Percentiles rank a stretch among this genome's conserved stretches.
Conservation (phyloP, 1,140 invertebrate species). For the Dryas iulia region DNA sequence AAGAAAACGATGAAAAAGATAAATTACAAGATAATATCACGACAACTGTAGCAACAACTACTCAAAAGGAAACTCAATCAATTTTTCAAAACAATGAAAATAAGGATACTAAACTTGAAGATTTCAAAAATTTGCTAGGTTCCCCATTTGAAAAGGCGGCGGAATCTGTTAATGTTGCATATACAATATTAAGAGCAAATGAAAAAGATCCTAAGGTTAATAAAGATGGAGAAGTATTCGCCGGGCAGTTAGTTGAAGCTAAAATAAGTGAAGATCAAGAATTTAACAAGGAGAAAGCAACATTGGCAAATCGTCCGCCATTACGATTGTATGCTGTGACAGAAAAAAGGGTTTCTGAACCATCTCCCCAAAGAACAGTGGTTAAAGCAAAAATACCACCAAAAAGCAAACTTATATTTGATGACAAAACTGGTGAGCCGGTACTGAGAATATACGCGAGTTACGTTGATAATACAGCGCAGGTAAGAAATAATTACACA, state of each 20-base stretch:
- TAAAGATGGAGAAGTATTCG: conserved; percentile 57
- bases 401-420: conserved; percentile 67
- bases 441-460: conserved; percentile 71
- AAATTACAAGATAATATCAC: conserved; percentile 37
- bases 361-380: conserved; percentile 39
- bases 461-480: conserved; percentile 57
- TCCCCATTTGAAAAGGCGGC: conserved; percentile 59
- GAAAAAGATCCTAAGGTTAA: conserved; percentile 50
- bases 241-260: conserved; percentile 66
- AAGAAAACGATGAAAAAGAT: conserved; percentile 39
- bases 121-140: conserved; percentile 47
- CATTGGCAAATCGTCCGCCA: conserved; percentile 52
- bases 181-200: conserved; percentile 57
- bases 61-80: conserved; percentile 50
- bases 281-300: conserved; percentile 58
- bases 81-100: conserved; percentile 54
- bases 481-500: conserved; percentile 47
- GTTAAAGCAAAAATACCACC: conserved; percentile 70
- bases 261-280: conserved; percentile 66
- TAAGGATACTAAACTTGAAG: conserved; percentile 37
- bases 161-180: conserved; percentile 62
- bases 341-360: conserved; percentile 42
- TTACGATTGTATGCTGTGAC: conserved; percentile 50
- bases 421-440: conserved; percentile 70
- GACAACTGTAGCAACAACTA: conserved; percentile 43